Base-by-base conservation (phyloP, 64 coral and sea anemone species). In the Astreopora myriophthalma region DNA sequence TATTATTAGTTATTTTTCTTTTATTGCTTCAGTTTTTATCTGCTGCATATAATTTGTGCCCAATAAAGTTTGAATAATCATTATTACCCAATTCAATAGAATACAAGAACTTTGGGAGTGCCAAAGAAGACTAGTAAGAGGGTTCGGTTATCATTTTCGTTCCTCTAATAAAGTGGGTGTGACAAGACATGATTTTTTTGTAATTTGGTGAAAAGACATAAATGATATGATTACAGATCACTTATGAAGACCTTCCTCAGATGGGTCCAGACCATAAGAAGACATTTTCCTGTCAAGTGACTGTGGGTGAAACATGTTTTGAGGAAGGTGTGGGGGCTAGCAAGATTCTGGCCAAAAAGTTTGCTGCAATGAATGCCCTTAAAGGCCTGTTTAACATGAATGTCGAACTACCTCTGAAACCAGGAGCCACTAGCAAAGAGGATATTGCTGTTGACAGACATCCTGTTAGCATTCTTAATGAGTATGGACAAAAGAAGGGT, bases 391-490 rank as follows among this genome's bases (percentile, higher is more conserved):
- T 86, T 87, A 48, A 89, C n/a, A 92, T 92, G 90, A 71, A 69
- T 22, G 34, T 92, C 1, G 66, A 70, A 40, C 19, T 80, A 84
- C 68, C 90, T 75, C 23, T 58, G 1, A 82, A 82, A 32, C 76
- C 76, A 70, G 26, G 23, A 3, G 34, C 12, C 29, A 33, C n/a
- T 16, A 62, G 51, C 67, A 76, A 33, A 24, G 67, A 49, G 24
- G 46, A n/a, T 20, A 71, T 74, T 48, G 39, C 29, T 6, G 85
- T 71, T 31, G 49, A 86, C 1, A 76, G 74, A 16, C 90, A 96
- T 76, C 89, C 94, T 9, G 89, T 96, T 6, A 84, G 89, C 24
- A 6, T 88, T 35, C 76, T 96, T 30, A 92, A 96, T 96, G 94
- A 96, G 67, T 92, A 92, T 67, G 85, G 94, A 33, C 94, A 96